Percentiles rank a stretch among this genome's conserved stretches.
These are phyloP conservation scores for Mesocentrotus franciscanus DNA, from an alignment of 53 echinoderm and acorn worm genomes.

Conservation along the genomic window DNA sequence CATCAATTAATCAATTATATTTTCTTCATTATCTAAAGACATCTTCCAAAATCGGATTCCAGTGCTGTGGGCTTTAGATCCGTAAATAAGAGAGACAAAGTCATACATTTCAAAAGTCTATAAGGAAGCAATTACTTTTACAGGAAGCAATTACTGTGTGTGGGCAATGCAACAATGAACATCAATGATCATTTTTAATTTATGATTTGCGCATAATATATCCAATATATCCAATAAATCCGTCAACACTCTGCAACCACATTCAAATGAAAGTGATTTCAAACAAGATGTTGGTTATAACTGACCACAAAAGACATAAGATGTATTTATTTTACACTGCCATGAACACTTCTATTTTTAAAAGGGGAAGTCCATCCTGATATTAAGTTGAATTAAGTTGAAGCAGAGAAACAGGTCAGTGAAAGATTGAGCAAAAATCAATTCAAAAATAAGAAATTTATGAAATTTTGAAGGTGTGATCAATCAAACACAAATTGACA, in stretches of 20 bases:
- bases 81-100: background rate
- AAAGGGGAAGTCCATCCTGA: too few species aligned
- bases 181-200: background rate
- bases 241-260: background rate
- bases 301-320: background rate
- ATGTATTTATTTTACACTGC: background rate
- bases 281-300: background rate
- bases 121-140: background rate
- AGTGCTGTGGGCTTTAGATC: background rate
- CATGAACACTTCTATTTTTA: too few species aligned
- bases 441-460: too few species aligned
- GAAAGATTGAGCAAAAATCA: too few species aligned
- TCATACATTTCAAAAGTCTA: background rate
- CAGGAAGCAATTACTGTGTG: background rate
- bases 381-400: too few species aligned
- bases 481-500: too few species aligned
- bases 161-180: background rate
- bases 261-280: background rate
- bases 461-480: too few species aligned
- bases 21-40: too few species aligned
- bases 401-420: too few species aligned
- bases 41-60: too few species aligned
- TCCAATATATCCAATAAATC: background rate
- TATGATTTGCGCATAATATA: too few species aligned
- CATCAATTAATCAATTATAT: too few species aligned